A percentile compares a stretch with the other conserved stretches of the same genome.
These are phyloP conservation scores for Ostrea denselamellosa DNA, from an alignment of 1,140 invertebrate genomes.

Conservation along the genomic window DNA sequence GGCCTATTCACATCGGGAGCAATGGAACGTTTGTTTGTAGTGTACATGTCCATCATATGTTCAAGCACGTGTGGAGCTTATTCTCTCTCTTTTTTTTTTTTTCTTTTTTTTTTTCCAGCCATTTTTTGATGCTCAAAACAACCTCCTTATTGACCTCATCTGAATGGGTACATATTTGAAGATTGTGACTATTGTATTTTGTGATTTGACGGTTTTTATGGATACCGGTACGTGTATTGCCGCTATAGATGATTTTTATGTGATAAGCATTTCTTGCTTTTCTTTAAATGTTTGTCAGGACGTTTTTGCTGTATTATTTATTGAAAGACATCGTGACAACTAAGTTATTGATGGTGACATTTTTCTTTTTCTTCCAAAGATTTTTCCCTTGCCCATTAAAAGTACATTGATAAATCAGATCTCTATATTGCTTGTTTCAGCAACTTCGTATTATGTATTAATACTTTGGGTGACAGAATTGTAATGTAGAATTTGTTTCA, in stretches of 20 bases:
- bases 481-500: not conserved
- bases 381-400: not conserved
- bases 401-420: not conserved
- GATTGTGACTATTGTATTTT: not conserved
- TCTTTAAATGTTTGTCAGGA: not conserved
- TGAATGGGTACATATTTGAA: not conserved
- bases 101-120: conserved; percentile 40
- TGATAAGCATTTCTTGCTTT: not conserved
- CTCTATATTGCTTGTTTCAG: not conserved
- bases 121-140: conserved; percentile 10
- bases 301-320: not conserved
- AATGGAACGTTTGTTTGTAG: conserved; percentile 58
- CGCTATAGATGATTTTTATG: not conserved
- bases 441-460: not conserved
- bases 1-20: conserved; percentile 63
- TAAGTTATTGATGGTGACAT: not conserved
- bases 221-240: conserved; percentile 19
- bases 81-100: conserved; percentile 23
- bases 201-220: not conserved
- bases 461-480: not conserved
- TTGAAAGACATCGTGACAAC: not conserved
- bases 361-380: not conserved
- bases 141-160: conserved; percentile 36
- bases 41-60: conserved; percentile 37
- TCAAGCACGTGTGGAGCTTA: conserved; percentile 21